Evolutionary conservation across 2,888 invertebrate genomes (phyloP).

Genomic region (Drosophila testacea): DNA sequence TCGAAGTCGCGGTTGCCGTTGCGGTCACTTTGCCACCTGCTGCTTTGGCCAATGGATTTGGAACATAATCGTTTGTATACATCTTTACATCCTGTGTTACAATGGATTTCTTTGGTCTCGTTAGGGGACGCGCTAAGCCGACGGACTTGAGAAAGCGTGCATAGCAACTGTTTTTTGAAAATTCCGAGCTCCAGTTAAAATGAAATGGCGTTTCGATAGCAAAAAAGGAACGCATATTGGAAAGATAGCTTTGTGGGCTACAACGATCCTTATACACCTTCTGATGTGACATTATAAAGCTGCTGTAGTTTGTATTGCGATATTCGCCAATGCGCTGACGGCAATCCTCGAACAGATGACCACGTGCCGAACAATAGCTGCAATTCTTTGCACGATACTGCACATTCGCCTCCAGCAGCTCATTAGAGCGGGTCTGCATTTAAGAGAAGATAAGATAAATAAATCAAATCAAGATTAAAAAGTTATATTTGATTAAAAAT

Average conservation of each 20-base stretch:
- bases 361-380: slow-evolving; percentile 87
- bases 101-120: slow-evolving; percentile 8
- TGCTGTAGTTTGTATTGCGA: slow-evolving; percentile 57
- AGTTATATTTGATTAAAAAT: too few species aligned
- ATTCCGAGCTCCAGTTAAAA: slow-evolving; percentile 71
- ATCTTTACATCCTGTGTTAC: slow-evolving; percentile 3
- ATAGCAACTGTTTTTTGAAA: slow-evolving; percentile 70
- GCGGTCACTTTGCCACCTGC: slow-evolving; percentile 15
- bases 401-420: slow-evolving; percentile 74
- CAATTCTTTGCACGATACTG: slow-evolving; percentile 85
- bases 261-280: slow-evolving; percentile 81
- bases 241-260: slow-evolving; percentile 26
- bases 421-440: slow-evolving; percentile 86
- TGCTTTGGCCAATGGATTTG: slow-evolving; percentile 62
- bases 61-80: slow-evolving; percentile 49
- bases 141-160: slow-evolving; percentile 81
- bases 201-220: slow-evolving; percentile 61
- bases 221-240: slow-evolving; percentile 64
- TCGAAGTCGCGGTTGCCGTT: neutral
- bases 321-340: slow-evolving; percentile 81
- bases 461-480: neutral
- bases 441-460: slow-evolving; percentile 23
- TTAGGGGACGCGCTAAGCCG: slow-evolving; percentile 67
- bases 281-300: slow-evolving; percentile 81
- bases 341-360: slow-evolving; percentile 86